Conservation (phyloP, 1,140 invertebrate genomes). For the Goniozus legneri region DNA sequence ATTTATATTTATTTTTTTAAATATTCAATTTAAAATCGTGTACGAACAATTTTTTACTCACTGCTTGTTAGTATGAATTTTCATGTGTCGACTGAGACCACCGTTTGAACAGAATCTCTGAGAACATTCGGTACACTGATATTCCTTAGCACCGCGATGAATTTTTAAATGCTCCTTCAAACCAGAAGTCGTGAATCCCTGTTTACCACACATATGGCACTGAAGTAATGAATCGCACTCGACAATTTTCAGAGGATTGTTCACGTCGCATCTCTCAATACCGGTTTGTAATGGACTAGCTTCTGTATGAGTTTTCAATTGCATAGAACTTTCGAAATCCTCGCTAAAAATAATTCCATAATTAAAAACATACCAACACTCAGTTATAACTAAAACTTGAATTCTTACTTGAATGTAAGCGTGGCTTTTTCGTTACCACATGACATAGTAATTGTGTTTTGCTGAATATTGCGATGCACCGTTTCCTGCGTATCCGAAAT, state of each 20-base stretch:
- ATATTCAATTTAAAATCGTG: neutral
- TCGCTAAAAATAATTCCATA: too few relatives aligned
- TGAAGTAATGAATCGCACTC: conserved; percentile 22
- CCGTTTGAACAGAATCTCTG: conserved; percentile 50
- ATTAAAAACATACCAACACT: neutral
- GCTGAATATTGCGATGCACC: neutral
- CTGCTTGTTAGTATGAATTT: conserved; percentile 37
- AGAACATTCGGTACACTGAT: conserved; percentile 50
- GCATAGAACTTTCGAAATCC: conserved; percentile 54
- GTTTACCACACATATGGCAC: conserved; percentile 37
- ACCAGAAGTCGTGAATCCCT: conserved; percentile 25
- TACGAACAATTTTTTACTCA: conserved; percentile 22
- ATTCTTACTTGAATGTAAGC: conserved; percentile 16
- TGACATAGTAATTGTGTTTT: neutral
- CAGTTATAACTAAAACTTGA: neutral
- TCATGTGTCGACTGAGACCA: conserved; percentile 51
- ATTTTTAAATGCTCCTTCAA: conserved; percentile 57
- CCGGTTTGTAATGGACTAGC: too few relatives aligned
- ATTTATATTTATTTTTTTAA: conserved; percentile 2
- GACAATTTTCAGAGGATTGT: neutral
- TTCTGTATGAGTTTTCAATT: conserved; percentile 55
- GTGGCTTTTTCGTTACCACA: conserved; percentile 2
- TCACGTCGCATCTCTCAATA: too few relatives aligned
- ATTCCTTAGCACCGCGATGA: conserved; percentile 46
- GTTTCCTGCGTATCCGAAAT: conserved; percentile 15